Evolutionary conservation across 2,888 invertebrate species (phyloP).

Genomic region (Macrostomum cliftonense): DNA sequence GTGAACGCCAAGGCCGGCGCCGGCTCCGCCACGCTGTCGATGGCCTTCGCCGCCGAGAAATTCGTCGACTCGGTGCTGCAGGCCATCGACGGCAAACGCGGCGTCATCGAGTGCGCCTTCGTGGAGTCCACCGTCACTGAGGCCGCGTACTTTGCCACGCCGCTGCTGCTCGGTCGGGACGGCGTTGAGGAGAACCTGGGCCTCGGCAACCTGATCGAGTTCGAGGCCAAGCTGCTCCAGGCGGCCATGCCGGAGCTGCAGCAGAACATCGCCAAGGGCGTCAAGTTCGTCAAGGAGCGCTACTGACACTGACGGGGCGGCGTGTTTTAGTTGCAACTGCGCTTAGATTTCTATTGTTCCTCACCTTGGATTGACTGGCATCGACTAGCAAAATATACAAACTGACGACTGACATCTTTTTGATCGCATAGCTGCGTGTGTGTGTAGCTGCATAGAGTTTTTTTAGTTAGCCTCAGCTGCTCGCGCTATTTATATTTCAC

Average conservation of each 20-base stretch:
- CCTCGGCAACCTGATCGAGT: constrained; percentile 60
- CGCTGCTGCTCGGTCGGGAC: constrained; percentile 57
- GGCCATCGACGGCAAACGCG: constrained; percentile 64
- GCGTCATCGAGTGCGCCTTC: constrained; percentile 78
- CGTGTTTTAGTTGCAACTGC: too few relatives aligned
- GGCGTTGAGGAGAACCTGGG: constrained; percentile 85
- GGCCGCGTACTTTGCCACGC: constrained; percentile 78
- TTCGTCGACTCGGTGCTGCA: constrained; percentile 65
- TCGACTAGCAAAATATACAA: too few relatives aligned
- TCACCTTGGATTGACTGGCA: too few relatives aligned
- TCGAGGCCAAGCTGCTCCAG: constrained; percentile 61
- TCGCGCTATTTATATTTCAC: too few relatives aligned
- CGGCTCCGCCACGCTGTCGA: constrained; percentile 89
- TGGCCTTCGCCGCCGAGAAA: constrained; percentile 89
- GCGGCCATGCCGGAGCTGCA: constrained; percentile 76
- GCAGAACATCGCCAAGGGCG: constrained; percentile 81
- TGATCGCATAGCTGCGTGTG: too few relatives aligned
- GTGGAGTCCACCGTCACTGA: constrained; percentile 66
- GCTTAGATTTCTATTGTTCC: too few relatives aligned
- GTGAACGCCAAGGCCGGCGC: constrained; percentile 95
- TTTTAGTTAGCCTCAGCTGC: too few relatives aligned
- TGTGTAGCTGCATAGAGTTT: too few relatives aligned
- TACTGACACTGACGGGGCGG: not conserved
- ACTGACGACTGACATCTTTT: too few relatives aligned
- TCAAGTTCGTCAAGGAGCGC: constrained; percentile 52